phyloP scores from a whole-genome alignment of 2,113 vertebrate genomes.

The Phrynosoma blainvillii region DNA sequence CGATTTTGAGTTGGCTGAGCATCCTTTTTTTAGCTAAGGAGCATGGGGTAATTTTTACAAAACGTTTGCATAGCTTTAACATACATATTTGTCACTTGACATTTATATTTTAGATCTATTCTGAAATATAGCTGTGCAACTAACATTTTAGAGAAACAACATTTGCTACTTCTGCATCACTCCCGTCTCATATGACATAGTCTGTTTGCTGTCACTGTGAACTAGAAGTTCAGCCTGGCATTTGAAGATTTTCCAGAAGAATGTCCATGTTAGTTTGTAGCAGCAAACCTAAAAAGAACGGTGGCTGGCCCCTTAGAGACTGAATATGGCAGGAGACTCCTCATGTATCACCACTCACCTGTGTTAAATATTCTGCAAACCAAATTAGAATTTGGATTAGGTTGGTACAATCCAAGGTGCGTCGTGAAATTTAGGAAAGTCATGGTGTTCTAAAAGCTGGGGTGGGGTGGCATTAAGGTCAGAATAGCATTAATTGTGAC shows the following conservation, averaged over 20 bases:
- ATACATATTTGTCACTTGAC: background rate
- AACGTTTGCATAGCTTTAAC: slow-evolving; percentile 23
- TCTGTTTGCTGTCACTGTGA: background rate
- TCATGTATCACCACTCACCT: slow-evolving; percentile 22
- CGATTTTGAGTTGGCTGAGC: background rate
- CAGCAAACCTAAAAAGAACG: background rate
- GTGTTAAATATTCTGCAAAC: slow-evolving; percentile 7
- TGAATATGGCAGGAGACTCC: slow-evolving; percentile 6
- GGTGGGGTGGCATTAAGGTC: background rate
- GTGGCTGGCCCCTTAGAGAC: background rate
- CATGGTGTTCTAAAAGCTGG: background rate
- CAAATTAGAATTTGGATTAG: slow-evolving; percentile 21
- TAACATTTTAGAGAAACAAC: background rate
- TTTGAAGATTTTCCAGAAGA: slow-evolving; percentile 1
- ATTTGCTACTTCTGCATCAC: slow-evolving; percentile 10
- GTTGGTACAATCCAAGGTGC: background rate
- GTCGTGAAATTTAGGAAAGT: background rate
- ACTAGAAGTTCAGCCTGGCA: background rate
- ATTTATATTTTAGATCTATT: slow-evolving; percentile 22
- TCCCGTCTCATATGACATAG: background rate
- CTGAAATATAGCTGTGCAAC: background rate
- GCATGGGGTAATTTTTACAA: background rate
- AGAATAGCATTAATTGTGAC: background rate
- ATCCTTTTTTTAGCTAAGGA: background rate
- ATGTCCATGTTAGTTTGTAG: slow-evolving; percentile 10